Conservation (phyloP, 2,113 vertebrate species). For the Pitta sordida region DNA sequence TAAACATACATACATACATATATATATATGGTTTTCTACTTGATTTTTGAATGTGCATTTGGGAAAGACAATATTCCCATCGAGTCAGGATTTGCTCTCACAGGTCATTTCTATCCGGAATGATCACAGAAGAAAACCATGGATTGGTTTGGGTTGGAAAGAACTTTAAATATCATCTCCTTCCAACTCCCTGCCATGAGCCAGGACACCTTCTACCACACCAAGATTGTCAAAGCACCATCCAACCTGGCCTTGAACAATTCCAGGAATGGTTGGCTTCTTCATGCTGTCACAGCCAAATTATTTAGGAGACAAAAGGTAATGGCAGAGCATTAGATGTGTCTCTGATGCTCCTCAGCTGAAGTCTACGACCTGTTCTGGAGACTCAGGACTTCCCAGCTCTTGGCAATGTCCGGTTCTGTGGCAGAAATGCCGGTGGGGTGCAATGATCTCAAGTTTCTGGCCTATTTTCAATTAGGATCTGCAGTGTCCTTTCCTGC, state of each 20-base stretch:
- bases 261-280: not conserved
- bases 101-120: not conserved
- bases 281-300: not conserved
- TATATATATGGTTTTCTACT: too few species aligned
- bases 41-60: too few species aligned
- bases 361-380: not conserved
- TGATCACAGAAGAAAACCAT: not conserved
- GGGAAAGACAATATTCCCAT: too few species aligned
- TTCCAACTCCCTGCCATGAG: not conserved
- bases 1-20: too few species aligned
- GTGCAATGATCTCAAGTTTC: not conserved
- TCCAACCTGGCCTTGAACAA: not conserved
- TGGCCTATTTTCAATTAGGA: not conserved
- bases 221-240: not conserved
- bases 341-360: rapidly evolving
- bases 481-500: not conserved
- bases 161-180: rapidly evolving
- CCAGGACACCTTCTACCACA: rapidly evolving
- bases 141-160: not conserved
- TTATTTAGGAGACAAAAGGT: not conserved
- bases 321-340: not conserved
- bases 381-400: not conserved
- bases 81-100: too few species aligned
- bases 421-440: not conserved
- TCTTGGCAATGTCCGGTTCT: not conserved